These are phyloP conservation scores for Cheilinus undulatus DNA, from an alignment of 2,113 vertebrate species.

Conservation along the genomic window DNA sequence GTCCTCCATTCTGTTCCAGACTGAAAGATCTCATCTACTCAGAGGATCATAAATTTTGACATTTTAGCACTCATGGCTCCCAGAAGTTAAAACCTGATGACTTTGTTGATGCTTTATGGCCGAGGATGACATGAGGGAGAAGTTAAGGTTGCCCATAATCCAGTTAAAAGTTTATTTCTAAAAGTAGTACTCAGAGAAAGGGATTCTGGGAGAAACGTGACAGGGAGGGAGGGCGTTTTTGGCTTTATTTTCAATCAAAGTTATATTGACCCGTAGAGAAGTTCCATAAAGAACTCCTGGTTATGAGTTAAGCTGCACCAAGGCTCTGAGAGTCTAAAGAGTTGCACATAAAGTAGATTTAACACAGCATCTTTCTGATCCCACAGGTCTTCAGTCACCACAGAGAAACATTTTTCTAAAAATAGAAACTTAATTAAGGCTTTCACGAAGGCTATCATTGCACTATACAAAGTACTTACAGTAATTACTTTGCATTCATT, in stretches of 20 bases:
- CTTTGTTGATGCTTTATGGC: neutral
- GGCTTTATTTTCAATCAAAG: slow-evolving; percentile 52
- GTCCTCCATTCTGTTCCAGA: neutral
- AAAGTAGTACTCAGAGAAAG: neutral
- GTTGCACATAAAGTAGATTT: slow-evolving; percentile 44
- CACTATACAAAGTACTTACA: slow-evolving; percentile 38
- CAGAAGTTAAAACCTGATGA: neutral
- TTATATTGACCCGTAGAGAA: slow-evolving; percentile 57
- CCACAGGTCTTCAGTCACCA: slow-evolving; percentile 36
- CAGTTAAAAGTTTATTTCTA: slow-evolving; percentile 15
- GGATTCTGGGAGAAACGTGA: slow-evolving; percentile 12
- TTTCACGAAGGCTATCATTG: slow-evolving; percentile 38
- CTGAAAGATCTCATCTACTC: neutral
- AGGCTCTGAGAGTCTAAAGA: slow-evolving; percentile 35
- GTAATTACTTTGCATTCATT: slow-evolving; percentile 40
- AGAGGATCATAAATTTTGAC: neutral
- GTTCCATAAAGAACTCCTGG: slow-evolving; percentile 48
- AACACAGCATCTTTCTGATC: slow-evolving; percentile 37
- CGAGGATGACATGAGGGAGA: neutral
- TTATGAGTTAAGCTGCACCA: slow-evolving; percentile 45
- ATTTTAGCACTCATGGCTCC: neutral
- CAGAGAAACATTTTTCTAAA: slow-evolving; percentile 43
- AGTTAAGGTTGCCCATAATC: neutral
- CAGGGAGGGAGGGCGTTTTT: slow-evolving; percentile 14
- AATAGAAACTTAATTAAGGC: slow-evolving; percentile 60